Evolutionary conservation across 2,888 invertebrate genomes (phyloP).

Genomic region (Brachyptera risi): DNA sequence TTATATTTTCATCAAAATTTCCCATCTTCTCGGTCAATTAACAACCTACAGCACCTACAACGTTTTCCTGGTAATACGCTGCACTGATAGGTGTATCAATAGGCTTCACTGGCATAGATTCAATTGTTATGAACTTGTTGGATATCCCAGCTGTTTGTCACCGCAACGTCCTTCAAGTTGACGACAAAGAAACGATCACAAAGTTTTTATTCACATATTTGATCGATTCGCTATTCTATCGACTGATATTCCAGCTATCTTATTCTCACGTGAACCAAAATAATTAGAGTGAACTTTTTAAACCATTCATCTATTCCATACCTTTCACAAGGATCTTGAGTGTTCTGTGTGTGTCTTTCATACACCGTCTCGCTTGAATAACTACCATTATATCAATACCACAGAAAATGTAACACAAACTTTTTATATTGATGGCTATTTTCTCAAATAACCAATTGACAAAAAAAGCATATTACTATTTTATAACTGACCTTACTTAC

Average conservation of each 20-base stretch:
- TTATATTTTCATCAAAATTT: too few species aligned
- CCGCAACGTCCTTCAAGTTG: background rate
- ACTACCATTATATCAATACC: slow-evolving; percentile 2
- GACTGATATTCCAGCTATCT: too few species aligned
- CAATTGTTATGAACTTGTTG: too few species aligned
- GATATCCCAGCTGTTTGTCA: too few species aligned
- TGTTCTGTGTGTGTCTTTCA: slow-evolving; percentile 2
- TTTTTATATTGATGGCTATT: background rate
- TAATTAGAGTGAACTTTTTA: background rate
- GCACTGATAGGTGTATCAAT: too few species aligned
- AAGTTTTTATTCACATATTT: background rate
- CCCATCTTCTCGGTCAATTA: too few species aligned
- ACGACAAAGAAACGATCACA: background rate
- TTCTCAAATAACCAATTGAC: background rate
- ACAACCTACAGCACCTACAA: too few species aligned
- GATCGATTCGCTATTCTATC: too few species aligned
- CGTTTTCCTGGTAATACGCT: too few species aligned
- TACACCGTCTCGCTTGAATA: slow-evolving; percentile 5
- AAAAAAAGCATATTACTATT: background rate
- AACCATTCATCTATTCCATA: background rate
- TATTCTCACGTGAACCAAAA: background rate
- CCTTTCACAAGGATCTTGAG: slow-evolving; percentile 10
- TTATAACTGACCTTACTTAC: slow-evolving; percentile 3
- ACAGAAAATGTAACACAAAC: background rate
- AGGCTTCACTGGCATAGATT: too few species aligned